These are phyloP conservation scores for Nomada fabriciana DNA, from an alignment of 2,888 invertebrate genomes.

Conservation along the genomic window DNA sequence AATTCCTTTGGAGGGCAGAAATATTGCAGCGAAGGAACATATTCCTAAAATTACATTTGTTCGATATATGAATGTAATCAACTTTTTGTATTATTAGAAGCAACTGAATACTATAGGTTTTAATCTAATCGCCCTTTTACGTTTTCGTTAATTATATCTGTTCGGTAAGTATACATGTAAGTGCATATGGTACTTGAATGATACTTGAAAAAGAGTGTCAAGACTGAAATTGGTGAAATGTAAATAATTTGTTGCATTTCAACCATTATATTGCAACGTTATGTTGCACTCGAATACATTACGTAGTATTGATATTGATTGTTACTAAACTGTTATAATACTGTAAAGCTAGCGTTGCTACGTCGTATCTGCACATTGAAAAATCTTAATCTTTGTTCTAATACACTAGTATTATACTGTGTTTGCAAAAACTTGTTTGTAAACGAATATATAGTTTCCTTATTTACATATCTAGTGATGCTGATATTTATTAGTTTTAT, in stretches of 20 bases:
- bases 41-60: no score
- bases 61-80: no score
- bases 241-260: neutral
- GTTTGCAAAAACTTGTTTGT: neutral
- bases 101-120: no score
- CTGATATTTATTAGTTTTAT: neutral
- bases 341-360: neutral
- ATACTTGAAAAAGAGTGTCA: neutral
- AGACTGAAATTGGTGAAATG: neutral
- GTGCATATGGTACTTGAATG: no score
- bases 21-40: no score
- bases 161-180: no score
- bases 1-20: no score
- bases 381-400: neutral
- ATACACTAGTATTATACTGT: neutral
- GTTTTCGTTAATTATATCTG: no score
- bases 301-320: slow-evolving; percentile 2
- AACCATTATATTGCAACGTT: neutral
- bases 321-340: slow-evolving; percentile 8
- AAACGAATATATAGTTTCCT: neutral
- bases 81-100: no score
- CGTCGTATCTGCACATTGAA: neutral
- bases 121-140: no score
- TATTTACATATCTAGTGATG: neutral
- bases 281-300: neutral